Percentiles rank a stretch among this genome's conserved stretches.
These are phyloP conservation scores for Saccostrea echinata DNA, from an alignment of 1,140 invertebrate species.

Conservation along the genomic window DNA sequence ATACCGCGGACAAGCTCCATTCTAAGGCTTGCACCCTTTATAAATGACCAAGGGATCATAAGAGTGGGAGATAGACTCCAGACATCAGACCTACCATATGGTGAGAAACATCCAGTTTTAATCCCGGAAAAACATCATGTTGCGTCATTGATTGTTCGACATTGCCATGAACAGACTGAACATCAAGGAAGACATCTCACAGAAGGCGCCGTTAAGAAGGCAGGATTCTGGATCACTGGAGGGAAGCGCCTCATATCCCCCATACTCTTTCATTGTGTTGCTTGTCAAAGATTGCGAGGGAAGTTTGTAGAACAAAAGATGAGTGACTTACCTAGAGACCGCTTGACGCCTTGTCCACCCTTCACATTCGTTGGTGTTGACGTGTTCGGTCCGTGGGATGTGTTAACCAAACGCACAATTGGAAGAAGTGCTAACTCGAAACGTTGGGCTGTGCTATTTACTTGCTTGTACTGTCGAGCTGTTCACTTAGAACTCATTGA, in stretches of 20 bases:
- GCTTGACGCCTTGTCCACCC: background rate
- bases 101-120: too few species aligned
- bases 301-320: slow-evolving; percentile 37
- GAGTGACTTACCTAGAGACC: slow-evolving; percentile 25
- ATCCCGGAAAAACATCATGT: too few species aligned
- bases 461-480: slow-evolving; percentile 54
- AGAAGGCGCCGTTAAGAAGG: background rate
- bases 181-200: background rate
- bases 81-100: too few species aligned
- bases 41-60: too few species aligned
- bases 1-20: too few species aligned
- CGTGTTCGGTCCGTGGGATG: slow-evolving; percentile 41
- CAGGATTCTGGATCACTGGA: slow-evolving; percentile 54
- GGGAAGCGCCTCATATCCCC: slow-evolving; percentile 44
- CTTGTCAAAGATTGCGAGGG: slow-evolving; percentile 29
- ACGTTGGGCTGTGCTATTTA: slow-evolving; percentile 63
- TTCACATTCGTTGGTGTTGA: slow-evolving; percentile 47
- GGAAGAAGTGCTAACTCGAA: slow-evolving; percentile 48
- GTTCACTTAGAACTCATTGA: slow-evolving; percentile 65
- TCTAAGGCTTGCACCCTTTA: too few species aligned
- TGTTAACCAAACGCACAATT: background rate
- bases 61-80: too few species aligned
- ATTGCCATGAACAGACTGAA: too few species aligned
- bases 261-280: slow-evolving; percentile 24
- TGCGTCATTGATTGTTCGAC: too few species aligned